Percentiles rank a stretch among this genome's conserved stretches.
Evolutionary conservation across 2,113 vertebrate species (phyloP).

Genomic region (Agapornis roseicollis): DNA sequence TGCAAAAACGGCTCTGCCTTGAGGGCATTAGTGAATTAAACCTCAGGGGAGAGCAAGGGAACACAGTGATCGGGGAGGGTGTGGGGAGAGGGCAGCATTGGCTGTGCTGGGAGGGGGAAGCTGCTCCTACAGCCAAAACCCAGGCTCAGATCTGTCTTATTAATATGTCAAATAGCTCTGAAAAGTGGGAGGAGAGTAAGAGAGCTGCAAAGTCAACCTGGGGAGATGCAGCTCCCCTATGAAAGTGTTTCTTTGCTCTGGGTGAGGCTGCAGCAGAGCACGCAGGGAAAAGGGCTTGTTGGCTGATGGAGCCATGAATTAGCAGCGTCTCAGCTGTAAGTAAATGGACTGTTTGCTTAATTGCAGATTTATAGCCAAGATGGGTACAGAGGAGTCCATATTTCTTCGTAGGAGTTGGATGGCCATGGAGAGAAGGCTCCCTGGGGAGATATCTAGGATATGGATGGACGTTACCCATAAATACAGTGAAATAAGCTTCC

Average conservation of each 20-base stretch:
- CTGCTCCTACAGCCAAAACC: background rate
- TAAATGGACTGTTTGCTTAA: background rate
- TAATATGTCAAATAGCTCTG: fast-evolving
- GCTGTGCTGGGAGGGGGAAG: background rate
- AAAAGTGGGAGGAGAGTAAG: background rate
- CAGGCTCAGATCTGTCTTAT: background rate
- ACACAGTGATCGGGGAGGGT: background rate
- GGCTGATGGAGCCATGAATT: background rate
- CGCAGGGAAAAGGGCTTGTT: background rate
- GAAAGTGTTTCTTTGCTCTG: background rate
- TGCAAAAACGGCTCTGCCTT: background rate
- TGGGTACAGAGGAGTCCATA: slow-evolving; percentile 15
- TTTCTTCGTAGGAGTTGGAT: slow-evolving; percentile 44
- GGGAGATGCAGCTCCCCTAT: background rate
- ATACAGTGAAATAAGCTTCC: slow-evolving; percentile 50
- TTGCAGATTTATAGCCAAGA: slow-evolving; percentile 39
- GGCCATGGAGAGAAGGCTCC: slow-evolving; percentile 41
- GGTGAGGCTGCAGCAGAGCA: background rate
- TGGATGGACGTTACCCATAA: slow-evolving; percentile 43
- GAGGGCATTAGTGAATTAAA: background rate
- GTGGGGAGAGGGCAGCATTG: background rate
- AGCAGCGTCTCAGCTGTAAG: background rate
- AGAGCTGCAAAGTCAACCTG: background rate
- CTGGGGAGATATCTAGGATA: slow-evolving; percentile 14
- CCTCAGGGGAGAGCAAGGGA: background rate